Evolutionary conservation across 1,140 invertebrate genomes (phyloP), one percentile per base, ranked within the genome.

Genomic region (Drosophila willistoni): DNA sequence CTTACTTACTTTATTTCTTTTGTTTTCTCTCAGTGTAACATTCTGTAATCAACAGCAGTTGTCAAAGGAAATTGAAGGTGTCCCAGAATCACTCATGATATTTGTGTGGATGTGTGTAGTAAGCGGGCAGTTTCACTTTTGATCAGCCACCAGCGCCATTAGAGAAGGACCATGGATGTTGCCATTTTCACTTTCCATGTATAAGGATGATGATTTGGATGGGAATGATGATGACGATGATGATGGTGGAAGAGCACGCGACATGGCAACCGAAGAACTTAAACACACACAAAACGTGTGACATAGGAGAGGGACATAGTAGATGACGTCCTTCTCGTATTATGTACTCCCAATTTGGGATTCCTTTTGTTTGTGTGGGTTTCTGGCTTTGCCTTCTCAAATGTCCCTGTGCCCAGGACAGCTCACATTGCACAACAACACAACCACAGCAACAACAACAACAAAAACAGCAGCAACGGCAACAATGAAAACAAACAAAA

Each of bases 341-440:
- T 64, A 64, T 51, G 42, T 69, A 57, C 67, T 44, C 36, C 34
- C 67, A 51, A 47, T 56, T 59, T 29, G 29, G 67, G 60, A 55
- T 42, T 54, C 73, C 64, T 62, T 55, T 42, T 73, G 36, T 72
- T 64, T 71, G 29, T 51, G 57, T 61, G 57, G 39, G 41, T 72
- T 79, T 79, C 47, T 62, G 67, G 51, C 57, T 51, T 72, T 59
- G 39, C 59, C 59, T 66, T 77, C 73, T 77, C 73, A 47, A 13
- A 71, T 77, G 33, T 77, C 73, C 29, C 62, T 17, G 25, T 19
- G 47, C 19, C 19, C 34, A 9, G 44, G 10, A 44, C 75, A 70
- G 67, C 71, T 82, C 75, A 56, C 67, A 72, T 86, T 83, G 76
- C 82, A 79, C 44, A 65, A 67, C 64, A 68, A 67, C 74, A 57